Evolutionary conservation across 2,888 invertebrate genomes (phyloP).

Genomic region (Ormyrus thymus): DNA sequence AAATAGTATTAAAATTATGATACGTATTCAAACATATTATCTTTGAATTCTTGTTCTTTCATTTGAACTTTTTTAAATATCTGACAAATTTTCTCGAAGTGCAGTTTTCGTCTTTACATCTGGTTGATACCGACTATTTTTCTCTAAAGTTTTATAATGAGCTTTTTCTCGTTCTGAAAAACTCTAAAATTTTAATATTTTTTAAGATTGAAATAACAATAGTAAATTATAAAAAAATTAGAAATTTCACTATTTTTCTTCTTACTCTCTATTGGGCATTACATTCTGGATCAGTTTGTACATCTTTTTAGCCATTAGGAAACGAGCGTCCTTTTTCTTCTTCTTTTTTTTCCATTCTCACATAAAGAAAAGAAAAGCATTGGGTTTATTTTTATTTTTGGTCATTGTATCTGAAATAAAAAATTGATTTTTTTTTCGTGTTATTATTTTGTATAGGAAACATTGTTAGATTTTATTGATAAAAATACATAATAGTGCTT

Average conservation of each 20-base stretch:
- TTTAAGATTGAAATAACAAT: slow-evolving; percentile 58
- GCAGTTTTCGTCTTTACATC: slow-evolving; percentile 64
- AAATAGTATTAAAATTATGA: no score
- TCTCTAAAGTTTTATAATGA: slow-evolving; percentile 65
- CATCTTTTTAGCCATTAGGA: slow-evolving; percentile 64
- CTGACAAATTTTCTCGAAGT: slow-evolving; percentile 63
- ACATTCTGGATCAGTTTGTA: slow-evolving; percentile 62
- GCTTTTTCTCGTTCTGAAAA: slow-evolving; percentile 57
- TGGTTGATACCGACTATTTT: slow-evolving; percentile 58
- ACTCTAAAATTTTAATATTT: slow-evolving; percentile 25
- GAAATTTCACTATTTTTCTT: no score
- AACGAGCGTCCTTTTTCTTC: slow-evolving; percentile 63
- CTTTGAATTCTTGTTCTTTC: slow-evolving; percentile 56
- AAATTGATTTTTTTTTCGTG: not conserved
- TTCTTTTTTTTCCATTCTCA: slow-evolving; percentile 65
- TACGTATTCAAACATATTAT: slow-evolving; percentile 64
- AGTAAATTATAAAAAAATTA: not conserved
- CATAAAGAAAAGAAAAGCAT: slow-evolving; percentile 69
- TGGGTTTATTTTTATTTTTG: slow-evolving; percentile 61
- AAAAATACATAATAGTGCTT: no score
- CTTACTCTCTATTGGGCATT: slow-evolving; percentile 8
- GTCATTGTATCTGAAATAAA: slow-evolving; percentile 58
- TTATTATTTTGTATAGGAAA: no score
- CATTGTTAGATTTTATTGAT: no score
- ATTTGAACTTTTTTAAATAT: slow-evolving; percentile 59